Percentiles rank a stretch among this genome's conserved stretches.
phyloP scores from a whole-genome alignment of 2,797 vertebrate species.

The Syncerus caffer region DNA sequence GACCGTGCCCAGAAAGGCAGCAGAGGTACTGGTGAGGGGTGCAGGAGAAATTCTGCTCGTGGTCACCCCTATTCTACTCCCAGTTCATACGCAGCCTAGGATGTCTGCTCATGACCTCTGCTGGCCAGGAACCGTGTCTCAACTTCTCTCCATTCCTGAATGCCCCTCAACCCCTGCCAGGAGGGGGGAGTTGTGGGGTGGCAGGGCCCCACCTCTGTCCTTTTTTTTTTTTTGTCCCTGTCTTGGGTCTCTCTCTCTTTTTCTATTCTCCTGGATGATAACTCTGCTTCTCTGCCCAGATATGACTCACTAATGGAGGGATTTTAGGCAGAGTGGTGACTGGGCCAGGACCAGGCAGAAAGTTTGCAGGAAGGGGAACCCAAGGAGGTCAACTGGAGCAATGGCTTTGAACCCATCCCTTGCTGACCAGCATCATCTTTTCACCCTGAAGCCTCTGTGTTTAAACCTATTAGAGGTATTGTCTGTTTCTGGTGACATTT shows the following conservation, averaged over 20 bases:
- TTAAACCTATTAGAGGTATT: neutral
- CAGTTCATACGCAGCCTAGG: neutral
- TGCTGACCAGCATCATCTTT: neutral
- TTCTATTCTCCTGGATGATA: neutral
- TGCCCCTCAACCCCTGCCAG: neutral
- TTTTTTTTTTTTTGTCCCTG: neutral
- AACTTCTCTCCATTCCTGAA: neutral
- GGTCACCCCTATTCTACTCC: neutral
- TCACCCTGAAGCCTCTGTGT: neutral
- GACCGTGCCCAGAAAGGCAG: neutral
- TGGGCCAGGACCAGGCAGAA: neutral
- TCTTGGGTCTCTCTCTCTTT: neutral
- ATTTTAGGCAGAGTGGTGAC: neutral
- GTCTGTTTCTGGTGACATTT: neutral
- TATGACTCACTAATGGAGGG: neutral
- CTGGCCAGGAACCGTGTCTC: neutral
- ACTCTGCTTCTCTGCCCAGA: neutral
- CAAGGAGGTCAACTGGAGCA: neutral
- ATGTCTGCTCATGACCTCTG: neutral
- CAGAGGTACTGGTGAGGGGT: accelerated
- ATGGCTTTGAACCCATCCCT: neutral
- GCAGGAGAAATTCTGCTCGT: neutral
- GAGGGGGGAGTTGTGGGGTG: neutral
- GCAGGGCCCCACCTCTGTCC: too few species aligned
- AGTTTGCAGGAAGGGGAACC: neutral